Percentiles rank a stretch among this genome's conserved stretches.
Conservation (phyloP, 2,888 invertebrate genomes). For the Bimastos eiseni region DNA sequence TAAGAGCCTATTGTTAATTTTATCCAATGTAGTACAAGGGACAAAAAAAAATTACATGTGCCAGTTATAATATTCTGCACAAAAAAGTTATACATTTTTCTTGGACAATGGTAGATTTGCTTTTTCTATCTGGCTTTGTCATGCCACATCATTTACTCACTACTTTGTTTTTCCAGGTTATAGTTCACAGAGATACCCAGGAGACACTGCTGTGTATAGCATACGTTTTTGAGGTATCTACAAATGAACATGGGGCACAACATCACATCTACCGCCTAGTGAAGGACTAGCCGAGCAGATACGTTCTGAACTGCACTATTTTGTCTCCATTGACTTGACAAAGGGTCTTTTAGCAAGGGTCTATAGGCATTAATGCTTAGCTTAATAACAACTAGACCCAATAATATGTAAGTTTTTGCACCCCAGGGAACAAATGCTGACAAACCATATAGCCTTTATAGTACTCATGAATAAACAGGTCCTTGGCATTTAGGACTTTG, state of each 20-base stretch:
- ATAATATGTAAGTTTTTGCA: background rate
- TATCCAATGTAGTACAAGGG: background rate
- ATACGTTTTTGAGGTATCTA: constrained; percentile 98
- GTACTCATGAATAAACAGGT: background rate
- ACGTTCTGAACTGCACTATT: background rate
- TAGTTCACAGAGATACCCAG: constrained; percentile 95
- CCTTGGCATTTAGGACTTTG: background rate
- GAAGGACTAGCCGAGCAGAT: constrained; percentile 51
- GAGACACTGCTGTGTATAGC: constrained; percentile 97
- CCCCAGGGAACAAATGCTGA: background rate
- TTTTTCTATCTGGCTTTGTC: background rate
- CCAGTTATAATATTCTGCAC: background rate
- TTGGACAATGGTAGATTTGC: background rate
- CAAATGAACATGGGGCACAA: constrained; percentile 96
- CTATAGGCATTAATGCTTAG: constrained; percentile 13
- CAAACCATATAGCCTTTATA: background rate
- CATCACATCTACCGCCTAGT: constrained; percentile 96
- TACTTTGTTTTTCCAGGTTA: constrained; percentile 76
- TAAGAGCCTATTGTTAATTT: constrained; percentile 13
- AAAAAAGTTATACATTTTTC: background rate
- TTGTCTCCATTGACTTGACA: background rate
- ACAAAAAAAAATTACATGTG: background rate
- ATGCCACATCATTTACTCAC: background rate
- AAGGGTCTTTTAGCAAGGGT: too few relatives aligned
- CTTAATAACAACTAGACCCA: background rate